Percentiles rank a stretch among this genome's conserved stretches.
phyloP scores from a whole-genome alignment of 1,140 invertebrate species.

The Tenebrio molitor region DNA sequence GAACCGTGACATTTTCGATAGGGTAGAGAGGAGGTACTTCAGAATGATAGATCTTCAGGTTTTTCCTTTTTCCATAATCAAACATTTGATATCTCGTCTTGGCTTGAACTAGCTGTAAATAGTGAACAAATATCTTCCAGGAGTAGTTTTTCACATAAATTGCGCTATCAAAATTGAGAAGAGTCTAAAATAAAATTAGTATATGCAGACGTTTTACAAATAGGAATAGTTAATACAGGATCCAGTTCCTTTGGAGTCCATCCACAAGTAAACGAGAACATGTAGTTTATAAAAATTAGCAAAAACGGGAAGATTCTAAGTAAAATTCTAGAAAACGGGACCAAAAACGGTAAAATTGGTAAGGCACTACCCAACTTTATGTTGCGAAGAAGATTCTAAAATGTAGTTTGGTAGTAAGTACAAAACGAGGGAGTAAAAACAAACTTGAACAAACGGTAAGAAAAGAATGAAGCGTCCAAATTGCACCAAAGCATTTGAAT shows the following conservation, averaged over 20 bases:
- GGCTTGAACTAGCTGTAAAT: not conserved
- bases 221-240: not conserved
- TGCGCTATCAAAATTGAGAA: not conserved
- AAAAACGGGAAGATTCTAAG: not conserved
- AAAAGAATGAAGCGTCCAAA: not conserved
- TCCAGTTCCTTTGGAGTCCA: slow-evolving; percentile 5
- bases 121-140: not conserved
- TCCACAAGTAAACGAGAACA: not conserved
- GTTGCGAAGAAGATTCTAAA: too few relatives aligned
- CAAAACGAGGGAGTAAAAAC: not conserved
- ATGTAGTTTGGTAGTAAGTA: too few relatives aligned
- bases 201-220: not conserved
- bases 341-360: not conserved
- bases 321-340: not conserved
- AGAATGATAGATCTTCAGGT: not conserved
- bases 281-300: not conserved
- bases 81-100: slow-evolving; percentile 1
- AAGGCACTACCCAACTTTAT: too few relatives aligned
- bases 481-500: not conserved
- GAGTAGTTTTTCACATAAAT: not conserved
- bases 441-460: too few relatives aligned
- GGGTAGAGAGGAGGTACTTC: not conserved
- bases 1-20: slow-evolving; percentile 7
- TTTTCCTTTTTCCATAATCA: slow-evolving; percentile 1
- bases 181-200: not conserved